These are phyloP conservation scores for Platalea minor DNA, from an alignment of 2,797 vertebrate species.

Conservation along the genomic window DNA sequence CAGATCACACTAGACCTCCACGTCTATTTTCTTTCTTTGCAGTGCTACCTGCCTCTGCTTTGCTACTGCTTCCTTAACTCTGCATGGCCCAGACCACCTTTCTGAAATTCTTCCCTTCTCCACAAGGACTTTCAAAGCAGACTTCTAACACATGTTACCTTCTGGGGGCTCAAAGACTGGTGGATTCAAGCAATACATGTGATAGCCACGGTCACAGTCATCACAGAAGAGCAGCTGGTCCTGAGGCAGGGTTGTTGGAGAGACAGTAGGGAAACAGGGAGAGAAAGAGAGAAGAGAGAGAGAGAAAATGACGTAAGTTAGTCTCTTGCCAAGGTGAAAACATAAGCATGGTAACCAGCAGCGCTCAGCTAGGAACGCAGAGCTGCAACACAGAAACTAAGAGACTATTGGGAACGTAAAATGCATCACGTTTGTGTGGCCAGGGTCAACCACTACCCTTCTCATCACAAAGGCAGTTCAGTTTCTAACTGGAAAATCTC, in stretches of 20 bases:
- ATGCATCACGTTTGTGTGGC: background rate
- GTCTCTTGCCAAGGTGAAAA: constrained; percentile 12
- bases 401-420: background rate
- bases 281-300: constrained; percentile 11
- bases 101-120: background rate
- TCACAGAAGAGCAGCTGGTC: constrained; percentile 99
- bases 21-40: background rate
- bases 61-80: background rate
- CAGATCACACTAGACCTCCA: background rate
- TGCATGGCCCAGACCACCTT: background rate
- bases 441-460: background rate
- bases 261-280: background rate
- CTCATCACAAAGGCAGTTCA: background rate
- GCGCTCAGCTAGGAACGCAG: background rate
- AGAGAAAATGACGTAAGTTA: constrained; percentile 46
- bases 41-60: background rate
- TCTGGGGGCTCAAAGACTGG: constrained; percentile 95
- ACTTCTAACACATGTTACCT: constrained; percentile 76
- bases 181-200: constrained; percentile 99
- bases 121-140: background rate
- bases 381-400: background rate
- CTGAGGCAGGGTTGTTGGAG: constrained; percentile 68
- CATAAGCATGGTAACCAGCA: background rate
- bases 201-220: constrained; percentile 97
- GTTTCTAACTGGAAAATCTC: background rate